A percentile compares a stretch with the other conserved stretches of the same genome.
These are phyloP conservation scores for Drosophila recens DNA, from an alignment of 2,888 invertebrate species.

Conservation along the genomic window DNA sequence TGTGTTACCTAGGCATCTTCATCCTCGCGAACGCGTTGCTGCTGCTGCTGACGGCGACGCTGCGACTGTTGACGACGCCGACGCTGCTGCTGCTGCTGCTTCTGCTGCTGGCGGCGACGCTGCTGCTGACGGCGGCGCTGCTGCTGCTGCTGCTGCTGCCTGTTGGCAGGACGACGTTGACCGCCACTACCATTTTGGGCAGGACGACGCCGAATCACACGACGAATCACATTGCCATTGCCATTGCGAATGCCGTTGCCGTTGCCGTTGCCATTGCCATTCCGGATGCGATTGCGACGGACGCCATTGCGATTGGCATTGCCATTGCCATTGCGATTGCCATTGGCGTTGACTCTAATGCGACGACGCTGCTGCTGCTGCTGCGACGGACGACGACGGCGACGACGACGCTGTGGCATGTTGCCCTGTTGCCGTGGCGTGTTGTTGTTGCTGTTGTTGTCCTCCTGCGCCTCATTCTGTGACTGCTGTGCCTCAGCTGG, in stretches of 20 bases:
- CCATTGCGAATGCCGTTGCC: constrained; percentile 36
- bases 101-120: constrained; percentile 34
- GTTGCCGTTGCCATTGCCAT: constrained; percentile 21
- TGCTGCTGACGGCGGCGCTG: constrained; percentile 50
- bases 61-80: constrained; percentile 35
- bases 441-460: constrained; percentile 18
- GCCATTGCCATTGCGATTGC: constrained; percentile 21
- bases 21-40: constrained; percentile 31
- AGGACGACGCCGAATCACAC: constrained; percentile 51
- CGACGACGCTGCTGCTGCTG: constrained; percentile 44
- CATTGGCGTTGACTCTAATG: constrained; percentile 2
- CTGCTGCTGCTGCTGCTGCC: constrained; percentile 48
- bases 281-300: constrained; percentile 26
- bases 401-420: constrained; percentile 35
- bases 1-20: constrained; percentile 14
- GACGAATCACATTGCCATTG: constrained; percentile 22
- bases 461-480: not conserved
- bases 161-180: constrained; percentile 45
- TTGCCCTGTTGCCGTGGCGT: constrained; percentile 60
- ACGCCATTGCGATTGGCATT: constrained; percentile 22
- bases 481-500: constrained; percentile 8
- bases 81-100: constrained; percentile 37
- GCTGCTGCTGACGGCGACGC: constrained; percentile 41
- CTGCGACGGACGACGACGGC: constrained; percentile 38
- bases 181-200: constrained; percentile 34